Conservation (phyloP, 2,113 vertebrate species). For the Burhinus oedicnemus region DNA sequence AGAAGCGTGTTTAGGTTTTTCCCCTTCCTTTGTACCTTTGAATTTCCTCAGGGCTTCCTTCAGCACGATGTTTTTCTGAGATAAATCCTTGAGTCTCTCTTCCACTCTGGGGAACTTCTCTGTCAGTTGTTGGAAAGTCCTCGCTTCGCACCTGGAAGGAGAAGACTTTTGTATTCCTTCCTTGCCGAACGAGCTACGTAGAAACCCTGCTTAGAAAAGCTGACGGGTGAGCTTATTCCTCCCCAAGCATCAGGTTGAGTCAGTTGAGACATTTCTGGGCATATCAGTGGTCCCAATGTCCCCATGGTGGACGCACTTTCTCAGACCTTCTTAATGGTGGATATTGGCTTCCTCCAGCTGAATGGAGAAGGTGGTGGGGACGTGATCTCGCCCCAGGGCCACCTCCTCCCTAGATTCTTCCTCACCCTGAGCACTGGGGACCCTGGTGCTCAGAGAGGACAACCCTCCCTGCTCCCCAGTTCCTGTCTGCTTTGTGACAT, state of each 20-base stretch:
- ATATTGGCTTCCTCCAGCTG: background rate
- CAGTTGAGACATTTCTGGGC: background rate
- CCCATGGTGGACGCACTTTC: background rate
- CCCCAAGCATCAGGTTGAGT: background rate
- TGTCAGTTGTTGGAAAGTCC: background rate
- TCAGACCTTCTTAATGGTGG: background rate
- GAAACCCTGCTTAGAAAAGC: background rate
- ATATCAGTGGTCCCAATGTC: background rate
- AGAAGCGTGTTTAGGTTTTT: background rate
- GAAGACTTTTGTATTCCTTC: background rate
- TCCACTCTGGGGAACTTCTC: background rate
- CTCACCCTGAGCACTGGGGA: background rate
- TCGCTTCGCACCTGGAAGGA: background rate
- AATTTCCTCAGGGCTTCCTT: background rate
- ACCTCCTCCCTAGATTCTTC: background rate
- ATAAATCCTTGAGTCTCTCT: background rate
- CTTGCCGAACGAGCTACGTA: background rate
- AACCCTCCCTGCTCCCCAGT: background rate
- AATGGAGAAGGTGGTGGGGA: background rate
- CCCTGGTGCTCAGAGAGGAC: background rate
- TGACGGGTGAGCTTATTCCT: background rate
- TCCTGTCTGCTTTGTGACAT: background rate
- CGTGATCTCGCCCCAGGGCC: background rate
- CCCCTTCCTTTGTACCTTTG: background rate
- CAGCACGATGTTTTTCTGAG: background rate